Conservation (phyloP, 2,797 vertebrate species). For the Holocentrus rufus region DNA sequence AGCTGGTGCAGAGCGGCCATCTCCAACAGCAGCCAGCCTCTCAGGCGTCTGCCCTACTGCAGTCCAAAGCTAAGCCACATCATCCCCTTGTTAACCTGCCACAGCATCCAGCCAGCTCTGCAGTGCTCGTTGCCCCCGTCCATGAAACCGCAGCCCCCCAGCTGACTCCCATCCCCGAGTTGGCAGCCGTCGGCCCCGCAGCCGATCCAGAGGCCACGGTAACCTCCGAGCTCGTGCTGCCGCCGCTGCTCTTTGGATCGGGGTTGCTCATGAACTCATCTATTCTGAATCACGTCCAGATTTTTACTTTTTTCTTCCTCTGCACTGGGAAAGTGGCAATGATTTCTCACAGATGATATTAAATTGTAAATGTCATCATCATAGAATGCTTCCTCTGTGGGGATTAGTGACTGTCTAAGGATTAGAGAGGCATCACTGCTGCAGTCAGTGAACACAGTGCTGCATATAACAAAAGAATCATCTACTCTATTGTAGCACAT, state of each 20-base stretch:
- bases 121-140: slow-evolving; percentile 29
- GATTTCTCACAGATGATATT: neutral
- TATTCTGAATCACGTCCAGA: slow-evolving; percentile 52
- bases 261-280: slow-evolving; percentile 44
- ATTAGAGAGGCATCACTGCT: neutral
- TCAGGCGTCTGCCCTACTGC: slow-evolving; percentile 65
- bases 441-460: neutral
- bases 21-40: slow-evolving; percentile 74
- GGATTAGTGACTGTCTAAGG: neutral
- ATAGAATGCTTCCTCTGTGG: slow-evolving; percentile 14
- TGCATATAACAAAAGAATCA: slow-evolving; percentile 23
- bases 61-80: slow-evolving; percentile 71
- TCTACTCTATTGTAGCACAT: slow-evolving; percentile 6
- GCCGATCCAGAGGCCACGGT: slow-evolving; percentile 74
- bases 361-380: neutral
- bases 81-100: slow-evolving; percentile 60
- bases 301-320: slow-evolving; percentile 31
- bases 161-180: slow-evolving; percentile 74
- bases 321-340: slow-evolving; percentile 8
- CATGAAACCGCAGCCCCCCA: slow-evolving; percentile 60
- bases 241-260: slow-evolving; percentile 52
- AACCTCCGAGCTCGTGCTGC: slow-evolving; percentile 63
- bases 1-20: slow-evolving; percentile 84
- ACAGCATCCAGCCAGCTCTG: slow-evolving; percentile 47
- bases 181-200: slow-evolving; percentile 57